Evolutionary conservation across 64 coral and sea anemone species (phyloP), one percentile per base, ranked within the genome.

Genomic region (Porites australiensis): DNA sequence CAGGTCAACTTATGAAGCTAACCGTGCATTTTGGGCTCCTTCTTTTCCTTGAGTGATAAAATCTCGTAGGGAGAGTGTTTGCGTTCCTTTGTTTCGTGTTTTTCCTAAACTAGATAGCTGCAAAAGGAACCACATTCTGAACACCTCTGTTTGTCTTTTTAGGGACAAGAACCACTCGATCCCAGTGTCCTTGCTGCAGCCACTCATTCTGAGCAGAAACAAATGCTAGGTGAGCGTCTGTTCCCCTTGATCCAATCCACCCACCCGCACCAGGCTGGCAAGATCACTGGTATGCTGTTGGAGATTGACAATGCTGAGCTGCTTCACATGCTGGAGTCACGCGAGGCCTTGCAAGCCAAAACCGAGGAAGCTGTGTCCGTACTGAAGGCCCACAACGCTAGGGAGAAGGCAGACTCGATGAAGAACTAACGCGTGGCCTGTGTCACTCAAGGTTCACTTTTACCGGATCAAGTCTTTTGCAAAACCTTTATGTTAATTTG

Each of bases 221-320:
- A 96, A 72, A 99, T 99, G 84, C 44, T 99, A 44, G 98, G 94
- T 4, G 98, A 99, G 55, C 94, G 89, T 4, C 84, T 99, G 65
- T 99, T 96, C 79, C 83, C 98, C 7, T 84, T 88, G 18, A 99
- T 99, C 71, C 92, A 96, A 2, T 50, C 3, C 44, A 99, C 83
- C 27, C 96, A 98, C 61, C 83, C 96, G 63, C 94, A 96, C 1
- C 70, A 96, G 16, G 97, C 94, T 83, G 94, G 94, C 23, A 92
- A 98, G 54, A 98, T 96, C 63, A 96, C 94, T 79, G 97, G 94
- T n/a, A 96, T 96, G 94, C 64, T 98, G 91, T 44, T 98, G 82
- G 97, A 98, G 83, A 98, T 96, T 48, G 97, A 98, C 60, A 98
- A 98, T 88, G 87, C 91, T 5, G 96, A 98, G 90, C 61, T 98